Conservation (phyloP, 2,797 vertebrate species). For the Acanthiza pusilla region DNA sequence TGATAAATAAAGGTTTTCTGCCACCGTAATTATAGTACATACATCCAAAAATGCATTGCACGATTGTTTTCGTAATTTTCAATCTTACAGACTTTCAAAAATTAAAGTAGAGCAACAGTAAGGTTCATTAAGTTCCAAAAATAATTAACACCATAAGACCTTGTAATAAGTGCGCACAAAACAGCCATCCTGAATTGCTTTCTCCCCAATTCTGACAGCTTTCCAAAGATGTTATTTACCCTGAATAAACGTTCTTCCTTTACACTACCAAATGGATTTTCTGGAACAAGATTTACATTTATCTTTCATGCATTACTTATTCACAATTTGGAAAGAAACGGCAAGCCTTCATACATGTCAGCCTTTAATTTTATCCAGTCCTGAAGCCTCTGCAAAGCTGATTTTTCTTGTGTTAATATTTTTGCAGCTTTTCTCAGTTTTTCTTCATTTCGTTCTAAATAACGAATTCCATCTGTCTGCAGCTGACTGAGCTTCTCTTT, state of each 20-base stretch:
- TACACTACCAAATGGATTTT: constrained; percentile 14
- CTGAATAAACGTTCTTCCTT: neutral
- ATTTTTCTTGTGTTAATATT: constrained; percentile 85
- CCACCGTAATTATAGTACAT: constrained; percentile 53
- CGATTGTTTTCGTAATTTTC: constrained; percentile 34
- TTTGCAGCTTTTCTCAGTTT: constrained; percentile 86
- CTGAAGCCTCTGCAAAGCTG: constrained; percentile 79
- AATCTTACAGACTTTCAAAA: constrained; percentile 30
- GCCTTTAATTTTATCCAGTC: constrained; percentile 87
- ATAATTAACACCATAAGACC: constrained; percentile 50
- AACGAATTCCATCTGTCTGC: constrained; percentile 83
- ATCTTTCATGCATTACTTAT: neutral
- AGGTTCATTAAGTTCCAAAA: constrained; percentile 38
- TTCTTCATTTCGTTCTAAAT: constrained; percentile 90
- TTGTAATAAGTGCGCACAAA: constrained; percentile 9
- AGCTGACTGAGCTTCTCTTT: constrained; percentile 88
- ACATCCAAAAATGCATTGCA: constrained; percentile 38
- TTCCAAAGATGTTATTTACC: neutral
- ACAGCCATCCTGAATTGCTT: neutral
- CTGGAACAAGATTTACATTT: constrained; percentile 19
- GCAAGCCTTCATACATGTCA: constrained; percentile 85
- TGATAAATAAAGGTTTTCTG: constrained; percentile 9
- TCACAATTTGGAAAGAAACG: constrained; percentile 79
- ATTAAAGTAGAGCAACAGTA: constrained; percentile 34
- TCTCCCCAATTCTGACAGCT: neutral